Base-by-base conservation (phyloP, 2,888 invertebrate genomes). In the Synergus laeviventris region DNA sequence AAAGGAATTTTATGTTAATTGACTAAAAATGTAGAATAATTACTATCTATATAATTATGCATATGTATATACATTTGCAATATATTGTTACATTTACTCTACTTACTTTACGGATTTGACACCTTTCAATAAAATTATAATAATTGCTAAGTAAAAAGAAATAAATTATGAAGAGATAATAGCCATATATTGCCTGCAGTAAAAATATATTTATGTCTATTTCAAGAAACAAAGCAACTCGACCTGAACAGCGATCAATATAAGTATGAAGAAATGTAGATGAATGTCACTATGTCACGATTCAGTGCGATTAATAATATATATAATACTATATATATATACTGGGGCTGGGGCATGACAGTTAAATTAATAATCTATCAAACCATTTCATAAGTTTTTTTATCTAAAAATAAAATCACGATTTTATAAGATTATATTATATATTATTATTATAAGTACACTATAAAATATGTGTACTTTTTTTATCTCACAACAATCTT, bases 211-310 rank as follows among this genome's bases (percentile, higher is more conserved):
- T 24, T 45, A 45, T 36, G 59, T 59, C 59, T 60, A 54, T 74
- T 74, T 62, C 39, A 54, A 24, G 64, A 60, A 60, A n/a, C 14
- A 77, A 4, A 75, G 56, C 39, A 60, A 75, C 7, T 75, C 62
- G 61, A 76, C 75, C 54, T 75, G 45, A 70, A 45, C n/a, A n/a
- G n/a, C 70, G 70, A 70, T 70, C 70, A 70, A 70, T 70, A 45
- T 70, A 45, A 56, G 18, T 61, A 66, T 82, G 85, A 86, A 86
- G 79, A 86, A 85, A 83, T 81, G 73, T 77, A 81, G 79, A 84
- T 77, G 82, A 86, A 86, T 86, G 86, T 83, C 85, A 86, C 79
- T 81, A 78, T 84, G 84, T 84, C 85, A 84, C 78, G 81, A 82
- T 78, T 81, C 59, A 61, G 16, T 66, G 38, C 1, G 64, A 61